Evolutionary conservation across 2,888 invertebrate genomes (phyloP).

Genomic region (Drosophila pseudotalamancana): DNA sequence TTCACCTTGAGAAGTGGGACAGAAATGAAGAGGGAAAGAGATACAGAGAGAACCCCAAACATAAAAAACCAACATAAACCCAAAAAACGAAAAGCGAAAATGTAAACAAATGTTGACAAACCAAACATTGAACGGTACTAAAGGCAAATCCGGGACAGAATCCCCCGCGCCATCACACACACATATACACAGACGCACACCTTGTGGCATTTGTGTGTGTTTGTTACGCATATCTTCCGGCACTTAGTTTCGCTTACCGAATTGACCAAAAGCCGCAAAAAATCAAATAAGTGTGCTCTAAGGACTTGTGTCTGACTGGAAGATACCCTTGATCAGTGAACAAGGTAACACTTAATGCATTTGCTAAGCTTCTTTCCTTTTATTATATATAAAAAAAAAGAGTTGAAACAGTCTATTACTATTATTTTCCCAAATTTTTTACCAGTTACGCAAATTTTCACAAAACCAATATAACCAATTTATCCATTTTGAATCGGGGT

Average conservation of each 20-base stretch:
- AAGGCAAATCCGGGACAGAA: slow-evolving; percentile 21
- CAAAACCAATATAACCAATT: too few relatives aligned
- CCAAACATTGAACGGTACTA: slow-evolving; percentile 27
- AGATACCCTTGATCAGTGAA: too few relatives aligned
- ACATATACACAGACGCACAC: not conserved
- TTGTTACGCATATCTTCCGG: slow-evolving; percentile 73
- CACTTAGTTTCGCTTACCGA: slow-evolving; percentile 64
- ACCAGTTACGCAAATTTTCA: too few relatives aligned
- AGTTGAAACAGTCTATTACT: too few relatives aligned
- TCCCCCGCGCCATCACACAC: not conserved
- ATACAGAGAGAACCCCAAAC: slow-evolving; percentile 1
- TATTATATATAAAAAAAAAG: not conserved
- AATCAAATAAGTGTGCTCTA: too few relatives aligned
- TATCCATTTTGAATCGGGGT: too few relatives aligned
- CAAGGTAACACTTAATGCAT: too few relatives aligned
- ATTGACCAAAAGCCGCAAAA: slow-evolving; percentile 57
- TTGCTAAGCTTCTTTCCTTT: too few relatives aligned
- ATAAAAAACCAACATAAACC: not conserved
- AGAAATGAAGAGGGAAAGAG: too few relatives aligned
- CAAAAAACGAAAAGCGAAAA: slow-evolving; percentile 33
- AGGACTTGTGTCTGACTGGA: too few relatives aligned
- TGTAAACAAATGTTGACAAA: slow-evolving; percentile 59
- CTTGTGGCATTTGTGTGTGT: slow-evolving; percentile 19
- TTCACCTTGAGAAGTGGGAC: slow-evolving; percentile 42
- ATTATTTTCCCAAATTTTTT: too few relatives aligned